Evolutionary conservation across 2,888 invertebrate genomes (phyloP).

Genomic region (Tuberolachnus salignus): DNA sequence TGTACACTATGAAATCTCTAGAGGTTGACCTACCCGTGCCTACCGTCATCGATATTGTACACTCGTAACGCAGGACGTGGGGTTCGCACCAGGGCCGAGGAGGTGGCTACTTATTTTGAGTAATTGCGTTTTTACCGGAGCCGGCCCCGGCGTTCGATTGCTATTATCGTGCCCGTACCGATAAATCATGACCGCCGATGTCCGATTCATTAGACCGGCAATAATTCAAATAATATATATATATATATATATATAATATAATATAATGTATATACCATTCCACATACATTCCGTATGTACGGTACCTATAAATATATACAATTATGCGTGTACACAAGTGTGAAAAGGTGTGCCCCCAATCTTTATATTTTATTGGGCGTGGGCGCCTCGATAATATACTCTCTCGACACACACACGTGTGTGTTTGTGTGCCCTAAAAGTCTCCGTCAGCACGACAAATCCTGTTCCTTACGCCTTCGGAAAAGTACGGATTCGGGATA

Average conservation of each 20-base stretch:
- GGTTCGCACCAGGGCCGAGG: constrained; percentile 28
- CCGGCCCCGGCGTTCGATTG: constrained; percentile 52
- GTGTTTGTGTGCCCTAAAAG: constrained; percentile 19
- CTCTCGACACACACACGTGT: no score
- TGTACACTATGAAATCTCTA: no score
- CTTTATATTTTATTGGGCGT: constrained; percentile 34
- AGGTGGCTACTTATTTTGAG: constrained; percentile 56
- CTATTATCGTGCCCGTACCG: constrained; percentile 51
- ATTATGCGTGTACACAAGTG: background rate
- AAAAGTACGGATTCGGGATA: constrained; percentile 14
- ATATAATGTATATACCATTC: no score
- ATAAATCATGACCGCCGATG: constrained; percentile 45
- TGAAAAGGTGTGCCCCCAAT: constrained; percentile 52
- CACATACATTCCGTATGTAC: constrained; percentile 33
- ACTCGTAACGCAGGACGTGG: constrained; percentile 40
- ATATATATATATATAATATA: no score
- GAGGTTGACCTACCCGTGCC: no score
- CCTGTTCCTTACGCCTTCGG: constrained; percentile 39
- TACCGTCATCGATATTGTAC: constrained; percentile 5
- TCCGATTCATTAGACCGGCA: constrained; percentile 54
- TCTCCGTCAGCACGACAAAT: constrained; percentile 13
- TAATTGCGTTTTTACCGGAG: constrained; percentile 53
- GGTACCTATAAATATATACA: background rate
- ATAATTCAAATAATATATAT: constrained; percentile 50
- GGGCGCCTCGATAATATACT: constrained; percentile 9